These are phyloP conservation scores for Scaptomyza flava DNA, from an alignment of 2,888 invertebrate genomes.

Conservation along the genomic window DNA sequence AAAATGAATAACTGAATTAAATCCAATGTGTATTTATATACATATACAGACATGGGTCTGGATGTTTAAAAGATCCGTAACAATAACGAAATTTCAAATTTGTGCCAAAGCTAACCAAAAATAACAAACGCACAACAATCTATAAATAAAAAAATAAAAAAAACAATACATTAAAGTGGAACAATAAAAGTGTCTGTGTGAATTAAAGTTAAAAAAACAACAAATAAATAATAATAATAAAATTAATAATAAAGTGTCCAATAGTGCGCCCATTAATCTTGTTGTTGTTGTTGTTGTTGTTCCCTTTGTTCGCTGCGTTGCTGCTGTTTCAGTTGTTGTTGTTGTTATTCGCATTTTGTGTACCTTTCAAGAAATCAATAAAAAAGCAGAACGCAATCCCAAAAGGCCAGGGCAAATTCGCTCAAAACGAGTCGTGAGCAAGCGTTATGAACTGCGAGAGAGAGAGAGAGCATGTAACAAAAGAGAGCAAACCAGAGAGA, in stretches of 20 bases:
- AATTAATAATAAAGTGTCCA: conserved; percentile 13
- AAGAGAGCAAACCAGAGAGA: conserved; percentile 6
- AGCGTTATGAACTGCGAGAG: conserved; percentile 8
- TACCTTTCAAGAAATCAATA: conserved; percentile 83
- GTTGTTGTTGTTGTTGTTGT: conserved; percentile 43
- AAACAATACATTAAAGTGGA: conserved; percentile 6
- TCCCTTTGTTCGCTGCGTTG: conserved; percentile 59
- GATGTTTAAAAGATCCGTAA: conserved; percentile 1
- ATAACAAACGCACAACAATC: conserved; percentile 4
- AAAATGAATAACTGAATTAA: conserved; percentile 13
- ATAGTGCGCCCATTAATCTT: conserved; percentile 34
- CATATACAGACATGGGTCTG: background rate
- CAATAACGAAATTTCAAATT: conserved; percentile 14
- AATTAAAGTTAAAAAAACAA: conserved; percentile 8
- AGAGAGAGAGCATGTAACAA: conserved; percentile 19
- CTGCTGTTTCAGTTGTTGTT: conserved; percentile 49
- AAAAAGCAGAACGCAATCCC: conserved; percentile 70
- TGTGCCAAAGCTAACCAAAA: conserved; percentile 27
- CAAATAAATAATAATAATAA: conserved; percentile 5
- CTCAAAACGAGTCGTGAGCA: conserved; percentile 68
- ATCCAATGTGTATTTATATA: conserved; percentile 1
- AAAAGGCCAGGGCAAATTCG: conserved; percentile 69
- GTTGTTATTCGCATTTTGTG: conserved; percentile 80
- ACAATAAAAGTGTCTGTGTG: conserved; percentile 28
- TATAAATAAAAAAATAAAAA: background rate